Conservation (phyloP, 2,888 invertebrate genomes). For the Philhelius pedissequus region DNA sequence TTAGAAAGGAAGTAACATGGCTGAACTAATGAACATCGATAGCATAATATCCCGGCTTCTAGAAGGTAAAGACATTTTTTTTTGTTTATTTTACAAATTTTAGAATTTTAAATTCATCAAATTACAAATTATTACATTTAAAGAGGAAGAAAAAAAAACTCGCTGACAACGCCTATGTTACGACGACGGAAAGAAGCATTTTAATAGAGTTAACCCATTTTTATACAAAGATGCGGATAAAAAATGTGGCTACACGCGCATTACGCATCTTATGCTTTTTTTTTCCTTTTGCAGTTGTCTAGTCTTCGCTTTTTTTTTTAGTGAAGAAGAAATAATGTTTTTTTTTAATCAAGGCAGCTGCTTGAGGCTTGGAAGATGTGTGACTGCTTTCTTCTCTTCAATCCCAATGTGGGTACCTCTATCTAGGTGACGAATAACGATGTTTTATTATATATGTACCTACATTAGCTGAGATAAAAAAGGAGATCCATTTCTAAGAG, state of each 20-base stretch:
- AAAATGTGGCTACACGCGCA: constrained; percentile 27
- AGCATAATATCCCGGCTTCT: constrained; percentile 77
- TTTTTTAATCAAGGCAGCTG: background rate
- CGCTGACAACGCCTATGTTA: constrained; percentile 51
- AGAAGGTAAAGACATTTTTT: constrained; percentile 74
- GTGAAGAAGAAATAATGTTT: background rate
- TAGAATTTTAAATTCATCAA: background rate
- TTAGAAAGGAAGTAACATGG: constrained; percentile 69
- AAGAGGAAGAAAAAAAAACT: background rate
- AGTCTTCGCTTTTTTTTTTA: background rate
- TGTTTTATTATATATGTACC: constrained; percentile 29
- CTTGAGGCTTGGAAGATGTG: background rate
- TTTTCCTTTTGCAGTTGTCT: background rate
- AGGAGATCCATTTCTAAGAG: background rate
- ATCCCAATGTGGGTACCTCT: background rate
- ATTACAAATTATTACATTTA: background rate
- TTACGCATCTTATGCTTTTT: constrained; percentile 13
- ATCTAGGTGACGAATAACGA: constrained; percentile 48
- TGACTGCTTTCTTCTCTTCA: constrained; percentile 42
- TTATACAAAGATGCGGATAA: background rate
- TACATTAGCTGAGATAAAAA: background rate
- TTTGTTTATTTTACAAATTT: background rate
- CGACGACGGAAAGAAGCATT: background rate
- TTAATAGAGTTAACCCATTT: constrained; percentile 19
- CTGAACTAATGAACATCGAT: constrained; percentile 78